phyloP scores from a whole-genome alignment of 2,888 invertebrate genomes.

The Tipula vernalis region DNA sequence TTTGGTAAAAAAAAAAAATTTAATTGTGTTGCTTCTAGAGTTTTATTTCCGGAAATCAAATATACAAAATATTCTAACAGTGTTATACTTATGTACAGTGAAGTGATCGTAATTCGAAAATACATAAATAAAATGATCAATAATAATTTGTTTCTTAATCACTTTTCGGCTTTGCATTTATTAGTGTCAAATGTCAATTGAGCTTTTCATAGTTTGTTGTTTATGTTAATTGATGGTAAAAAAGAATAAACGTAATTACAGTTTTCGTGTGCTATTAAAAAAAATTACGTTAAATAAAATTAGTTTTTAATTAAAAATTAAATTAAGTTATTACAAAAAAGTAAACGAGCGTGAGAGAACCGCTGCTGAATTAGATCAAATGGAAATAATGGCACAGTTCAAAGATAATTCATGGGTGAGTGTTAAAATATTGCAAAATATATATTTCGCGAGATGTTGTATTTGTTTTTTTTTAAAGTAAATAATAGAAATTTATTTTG shows the following conservation, averaged over 20 bases:
- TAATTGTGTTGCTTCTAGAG: not conserved
- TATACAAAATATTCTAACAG: not conserved
- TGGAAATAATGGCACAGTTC: slow-evolving; percentile 28
- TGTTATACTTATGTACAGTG: not conserved
- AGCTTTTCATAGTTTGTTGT: not conserved
- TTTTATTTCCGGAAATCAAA: not conserved
- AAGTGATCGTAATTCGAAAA: not conserved
- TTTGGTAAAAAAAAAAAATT: not conserved
- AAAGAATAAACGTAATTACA: not conserved
- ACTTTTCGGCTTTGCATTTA: not conserved
- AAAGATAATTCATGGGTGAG: slow-evolving; percentile 34
- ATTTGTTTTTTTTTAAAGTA: too few relatives aligned
- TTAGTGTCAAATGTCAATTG: slow-evolving; percentile 4
- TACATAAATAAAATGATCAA: not conserved
- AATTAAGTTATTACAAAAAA: not conserved
- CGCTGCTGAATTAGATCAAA: not conserved
- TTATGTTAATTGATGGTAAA: not conserved
- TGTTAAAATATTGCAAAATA: slow-evolving; percentile 13
- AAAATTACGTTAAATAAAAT: not conserved
- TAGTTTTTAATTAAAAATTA: not conserved
- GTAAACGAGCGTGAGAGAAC: not conserved
- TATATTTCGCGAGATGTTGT: not conserved
- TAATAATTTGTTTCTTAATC: not conserved
- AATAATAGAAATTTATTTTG: too few relatives aligned
- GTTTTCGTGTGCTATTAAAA: not conserved